Conservation (phyloP, 1,140 invertebrate species). For the Pinna nobilis region DNA sequence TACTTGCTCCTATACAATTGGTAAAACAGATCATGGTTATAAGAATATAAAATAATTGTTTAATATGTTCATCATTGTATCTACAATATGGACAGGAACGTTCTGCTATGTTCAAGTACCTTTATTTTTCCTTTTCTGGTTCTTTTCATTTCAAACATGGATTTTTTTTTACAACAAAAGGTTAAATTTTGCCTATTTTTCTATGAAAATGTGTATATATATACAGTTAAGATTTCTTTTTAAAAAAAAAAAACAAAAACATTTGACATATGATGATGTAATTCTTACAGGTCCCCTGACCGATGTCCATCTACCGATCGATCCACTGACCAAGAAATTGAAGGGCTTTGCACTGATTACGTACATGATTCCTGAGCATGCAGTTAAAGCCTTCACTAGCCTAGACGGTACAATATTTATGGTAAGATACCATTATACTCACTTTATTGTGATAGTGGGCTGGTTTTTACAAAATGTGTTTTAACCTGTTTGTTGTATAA, state of each 20-base stretch:
- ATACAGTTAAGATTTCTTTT: neutral
- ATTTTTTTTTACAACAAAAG: no score
- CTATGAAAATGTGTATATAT: no score
- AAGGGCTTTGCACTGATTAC: slow-evolving; percentile 97
- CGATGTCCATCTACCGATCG: slow-evolving; percentile 93
- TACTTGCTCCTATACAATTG: no score
- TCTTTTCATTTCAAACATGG: no score
- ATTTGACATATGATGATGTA: neutral
- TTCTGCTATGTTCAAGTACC: no score
- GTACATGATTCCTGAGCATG: slow-evolving; percentile 97
- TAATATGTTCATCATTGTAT: no score
- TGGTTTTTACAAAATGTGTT: neutral
- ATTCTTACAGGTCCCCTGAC: slow-evolving; percentile 86
- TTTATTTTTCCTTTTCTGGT: no score
- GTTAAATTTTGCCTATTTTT: no score
- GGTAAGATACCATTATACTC: slow-evolving; percentile 50
- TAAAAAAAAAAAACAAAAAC: neutral
- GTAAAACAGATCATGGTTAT: no score
- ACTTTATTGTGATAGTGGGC: neutral
- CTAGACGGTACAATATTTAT: slow-evolving; percentile 93
- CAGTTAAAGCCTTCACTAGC: slow-evolving; percentile 89
- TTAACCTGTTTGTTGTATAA: neutral
- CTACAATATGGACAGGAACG: no score
- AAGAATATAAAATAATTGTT: no score
- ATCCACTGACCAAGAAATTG: slow-evolving; percentile 85